These are phyloP conservation scores for Philhelius pedissequus DNA, from an alignment of 2,888 invertebrate species.

Conservation along the genomic window DNA sequence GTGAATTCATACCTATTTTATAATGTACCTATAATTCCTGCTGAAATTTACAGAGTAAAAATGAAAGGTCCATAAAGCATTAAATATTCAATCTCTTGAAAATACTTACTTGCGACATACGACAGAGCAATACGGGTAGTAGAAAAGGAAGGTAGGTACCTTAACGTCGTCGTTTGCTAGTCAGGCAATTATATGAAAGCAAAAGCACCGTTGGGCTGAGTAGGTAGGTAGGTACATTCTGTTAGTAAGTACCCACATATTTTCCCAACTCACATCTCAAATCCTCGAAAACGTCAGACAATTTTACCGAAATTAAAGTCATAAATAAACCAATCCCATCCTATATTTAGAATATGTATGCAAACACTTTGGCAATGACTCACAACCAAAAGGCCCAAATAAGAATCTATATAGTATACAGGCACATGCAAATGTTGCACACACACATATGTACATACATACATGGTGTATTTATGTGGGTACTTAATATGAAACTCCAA, in stretches of 20 bases:
- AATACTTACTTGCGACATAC: background rate
- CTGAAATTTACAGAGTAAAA: background rate
- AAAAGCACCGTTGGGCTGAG: background rate
- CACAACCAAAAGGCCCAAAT: constrained; percentile 1
- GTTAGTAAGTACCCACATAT: background rate
- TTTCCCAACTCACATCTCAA: background rate
- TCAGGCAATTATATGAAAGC: constrained; percentile 6
- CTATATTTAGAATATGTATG: background rate
- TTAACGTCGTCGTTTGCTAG: background rate
- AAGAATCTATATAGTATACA: background rate
- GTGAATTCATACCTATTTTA: too few relatives aligned
- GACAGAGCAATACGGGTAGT: background rate
- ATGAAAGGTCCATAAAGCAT: background rate
- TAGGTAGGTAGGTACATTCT: background rate
- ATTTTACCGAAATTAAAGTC: constrained; percentile 43
- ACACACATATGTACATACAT: too few relatives aligned
- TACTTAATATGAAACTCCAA: background rate
- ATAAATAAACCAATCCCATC: constrained; percentile 59
- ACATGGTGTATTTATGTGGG: too few relatives aligned
- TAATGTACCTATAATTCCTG: background rate
- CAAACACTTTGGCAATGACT: background rate
- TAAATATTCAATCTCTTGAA: background rate
- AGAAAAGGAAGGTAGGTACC: background rate
- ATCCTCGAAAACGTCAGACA: constrained; percentile 17
- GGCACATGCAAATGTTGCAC: background rate